These are phyloP conservation scores for Creontiades dilutus DNA, from an alignment of 2,888 invertebrate species.

Conservation along the genomic window DNA sequence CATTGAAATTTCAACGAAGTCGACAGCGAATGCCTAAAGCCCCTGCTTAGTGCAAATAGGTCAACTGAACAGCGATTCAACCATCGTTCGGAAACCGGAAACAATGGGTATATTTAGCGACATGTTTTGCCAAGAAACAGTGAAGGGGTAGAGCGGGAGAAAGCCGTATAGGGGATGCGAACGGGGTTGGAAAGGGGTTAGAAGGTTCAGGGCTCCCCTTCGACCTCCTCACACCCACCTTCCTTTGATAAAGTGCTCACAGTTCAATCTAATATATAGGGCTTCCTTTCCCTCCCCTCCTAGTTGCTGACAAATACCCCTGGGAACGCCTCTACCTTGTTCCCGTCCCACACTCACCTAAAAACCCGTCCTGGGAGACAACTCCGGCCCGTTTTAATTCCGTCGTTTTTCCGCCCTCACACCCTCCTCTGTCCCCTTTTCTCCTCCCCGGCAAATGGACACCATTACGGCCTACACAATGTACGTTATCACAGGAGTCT, in stretches of 20 bases:
- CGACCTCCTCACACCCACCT: not conserved
- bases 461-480: conserved; percentile 29
- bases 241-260: conserved; percentile 62
- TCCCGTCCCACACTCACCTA: conserved; percentile 34
- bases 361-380: conserved; percentile 56
- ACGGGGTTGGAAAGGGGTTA: not conserved
- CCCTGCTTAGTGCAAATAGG: not conserved
- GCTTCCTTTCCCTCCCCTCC: conserved; percentile 51
- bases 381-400: conserved; percentile 59
- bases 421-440: not conserved
- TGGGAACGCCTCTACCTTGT: conserved; percentile 69
- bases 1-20: too few relatives aligned
- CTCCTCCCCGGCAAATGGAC: conserved; percentile 34
- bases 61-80: not conserved
- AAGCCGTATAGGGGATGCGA: not conserved
- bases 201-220: not conserved
- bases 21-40: not conserved
- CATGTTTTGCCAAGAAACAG: conserved; percentile 63
- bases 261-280: conserved; percentile 69
- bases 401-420: conserved; percentile 53
- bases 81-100: not conserved
- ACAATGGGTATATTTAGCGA: conserved; percentile 36
- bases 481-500: conserved; percentile 23
- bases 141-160: not conserved
- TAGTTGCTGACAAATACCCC: conserved; percentile 63